phyloP scores from a whole-genome alignment of 2,888 invertebrate genomes.

The Blastobasis adustella region DNA sequence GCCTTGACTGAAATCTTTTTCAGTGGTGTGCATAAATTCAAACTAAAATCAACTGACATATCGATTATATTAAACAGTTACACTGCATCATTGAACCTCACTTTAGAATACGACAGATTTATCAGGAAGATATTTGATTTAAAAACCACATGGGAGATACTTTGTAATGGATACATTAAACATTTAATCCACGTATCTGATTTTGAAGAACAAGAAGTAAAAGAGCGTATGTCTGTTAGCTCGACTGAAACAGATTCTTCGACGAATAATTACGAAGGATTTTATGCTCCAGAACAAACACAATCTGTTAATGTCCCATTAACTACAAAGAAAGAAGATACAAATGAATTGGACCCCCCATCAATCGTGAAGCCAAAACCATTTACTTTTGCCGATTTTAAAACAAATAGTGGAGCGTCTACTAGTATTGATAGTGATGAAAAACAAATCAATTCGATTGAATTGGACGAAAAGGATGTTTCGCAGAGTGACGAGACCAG shows the following conservation, averaged over 20 bases:
- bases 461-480: conserved; percentile 11
- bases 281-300: conserved; percentile 36
- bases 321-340: conserved; percentile 13
- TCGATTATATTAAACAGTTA: conserved; percentile 77
- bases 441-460: conserved; percentile 10
- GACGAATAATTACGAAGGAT: conserved; percentile 54
- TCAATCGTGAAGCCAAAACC: conserved; percentile 48
- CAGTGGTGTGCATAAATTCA: conserved; percentile 79
- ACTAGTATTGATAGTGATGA: conserved; percentile 26
- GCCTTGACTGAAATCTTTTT: conserved; percentile 90
- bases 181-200: conserved; percentile 54
- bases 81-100: conserved; percentile 70
- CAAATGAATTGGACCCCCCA: conserved; percentile 9
- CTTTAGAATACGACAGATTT: conserved; percentile 72
- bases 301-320: conserved; percentile 20
- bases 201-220: conserved; percentile 51
- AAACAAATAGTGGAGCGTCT: conserved; percentile 43
- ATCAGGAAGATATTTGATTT: conserved; percentile 76
- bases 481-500: conserved; percentile 14
- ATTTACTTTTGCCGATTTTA: conserved; percentile 76
- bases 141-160: conserved; percentile 76
- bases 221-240: conserved; percentile 53
- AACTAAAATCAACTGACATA: conserved; percentile 76
- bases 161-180: conserved; percentile 74
- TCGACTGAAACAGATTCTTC: conserved; percentile 57